Conservation (phyloP, 2,797 vertebrate genomes). For the Gobio occitaniae region DNA sequence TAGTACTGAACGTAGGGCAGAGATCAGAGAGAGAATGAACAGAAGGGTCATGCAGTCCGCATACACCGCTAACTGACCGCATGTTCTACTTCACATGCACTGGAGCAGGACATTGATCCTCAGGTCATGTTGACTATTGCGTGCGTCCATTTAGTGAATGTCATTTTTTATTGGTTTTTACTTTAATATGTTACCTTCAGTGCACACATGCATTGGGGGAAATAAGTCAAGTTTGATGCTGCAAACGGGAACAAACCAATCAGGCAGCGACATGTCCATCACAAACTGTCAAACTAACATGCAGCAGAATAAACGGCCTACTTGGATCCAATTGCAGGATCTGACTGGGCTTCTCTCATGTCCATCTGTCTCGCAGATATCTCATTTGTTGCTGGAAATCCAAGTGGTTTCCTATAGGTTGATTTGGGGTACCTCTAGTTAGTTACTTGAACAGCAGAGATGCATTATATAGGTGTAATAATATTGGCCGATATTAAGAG, state of each 20-base stretch:
- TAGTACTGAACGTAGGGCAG: neutral
- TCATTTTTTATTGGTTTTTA: neutral
- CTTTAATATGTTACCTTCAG: constrained; percentile 11
- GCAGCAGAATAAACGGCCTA: constrained; percentile 63
- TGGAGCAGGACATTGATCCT: constrained; percentile 5
- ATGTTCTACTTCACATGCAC: constrained; percentile 49
- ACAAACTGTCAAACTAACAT: constrained; percentile 58
- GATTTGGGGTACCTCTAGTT: constrained; percentile 59
- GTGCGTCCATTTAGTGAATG: constrained; percentile 1
- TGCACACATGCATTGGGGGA: constrained; percentile 55
- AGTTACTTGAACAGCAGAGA: constrained; percentile 39
- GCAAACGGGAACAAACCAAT: constrained; percentile 38
- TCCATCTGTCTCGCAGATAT: constrained; percentile 64
- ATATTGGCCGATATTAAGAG: neutral
- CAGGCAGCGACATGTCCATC: constrained; percentile 39
- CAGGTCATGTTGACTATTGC: neutral
- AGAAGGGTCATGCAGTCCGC: constrained; percentile 47
- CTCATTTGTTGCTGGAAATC: constrained; percentile 68
- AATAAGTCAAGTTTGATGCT: constrained; percentile 31
- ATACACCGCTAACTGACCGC: constrained; percentile 12
- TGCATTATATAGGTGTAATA: neutral
- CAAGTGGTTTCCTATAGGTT: constrained; percentile 66
- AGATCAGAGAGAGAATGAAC: neutral
- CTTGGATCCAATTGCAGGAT: constrained; percentile 62
- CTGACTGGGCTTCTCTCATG: constrained; percentile 66